A percentile compares a stretch with the other conserved stretches of the same genome.
These are phyloP conservation scores for Nemapogon koenigi DNA, from an alignment of 2,888 invertebrate genomes.

Conservation along the genomic window DNA sequence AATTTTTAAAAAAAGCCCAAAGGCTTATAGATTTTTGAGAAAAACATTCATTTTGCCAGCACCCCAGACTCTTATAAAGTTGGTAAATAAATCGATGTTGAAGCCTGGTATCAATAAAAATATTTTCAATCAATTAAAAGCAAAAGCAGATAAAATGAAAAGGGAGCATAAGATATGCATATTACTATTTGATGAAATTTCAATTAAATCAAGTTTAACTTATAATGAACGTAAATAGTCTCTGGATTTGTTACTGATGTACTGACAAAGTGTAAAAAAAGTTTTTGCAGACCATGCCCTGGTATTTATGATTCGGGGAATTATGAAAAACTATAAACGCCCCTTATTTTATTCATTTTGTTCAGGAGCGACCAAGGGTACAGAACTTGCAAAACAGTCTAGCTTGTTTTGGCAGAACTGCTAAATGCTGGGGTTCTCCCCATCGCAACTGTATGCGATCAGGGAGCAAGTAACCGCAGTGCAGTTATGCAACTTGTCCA, in stretches of 20 bases:
- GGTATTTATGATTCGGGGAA: slow-evolving; percentile 16
- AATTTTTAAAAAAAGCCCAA: slow-evolving; percentile 13
- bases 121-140: slow-evolving; percentile 14
- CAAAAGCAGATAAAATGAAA: slow-evolving; percentile 10
- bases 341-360: slow-evolving; percentile 20
- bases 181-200: slow-evolving; percentile 12
- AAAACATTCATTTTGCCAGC: slow-evolving; percentile 16
- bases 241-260: not conserved
- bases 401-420: slow-evolving; percentile 14
- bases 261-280: slow-evolving; percentile 2
- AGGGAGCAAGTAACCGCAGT: slow-evolving; percentile 19
- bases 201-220: slow-evolving; percentile 11
- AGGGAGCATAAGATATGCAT: slow-evolving; percentile 11
- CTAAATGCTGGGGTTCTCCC: slow-evolving; percentile 17
- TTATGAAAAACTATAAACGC: slow-evolving; percentile 17
- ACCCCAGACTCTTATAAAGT: slow-evolving; percentile 13
- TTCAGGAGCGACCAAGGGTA: slow-evolving; percentile 17
- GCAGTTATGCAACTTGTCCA: slow-evolving; percentile 18
- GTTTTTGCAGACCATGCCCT: slow-evolving; percentile 13
- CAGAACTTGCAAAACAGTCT: slow-evolving; percentile 19
- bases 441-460: slow-evolving; percentile 20
- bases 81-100: slow-evolving; percentile 11
- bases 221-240: slow-evolving; percentile 12
- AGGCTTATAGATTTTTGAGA: slow-evolving; percentile 12
- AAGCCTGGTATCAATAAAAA: slow-evolving; percentile 16